Evolutionary conservation across 1,140 invertebrate genomes (phyloP), one percentile per base, ranked within the genome.

Genomic region (Adelges cooleyi): DNA sequence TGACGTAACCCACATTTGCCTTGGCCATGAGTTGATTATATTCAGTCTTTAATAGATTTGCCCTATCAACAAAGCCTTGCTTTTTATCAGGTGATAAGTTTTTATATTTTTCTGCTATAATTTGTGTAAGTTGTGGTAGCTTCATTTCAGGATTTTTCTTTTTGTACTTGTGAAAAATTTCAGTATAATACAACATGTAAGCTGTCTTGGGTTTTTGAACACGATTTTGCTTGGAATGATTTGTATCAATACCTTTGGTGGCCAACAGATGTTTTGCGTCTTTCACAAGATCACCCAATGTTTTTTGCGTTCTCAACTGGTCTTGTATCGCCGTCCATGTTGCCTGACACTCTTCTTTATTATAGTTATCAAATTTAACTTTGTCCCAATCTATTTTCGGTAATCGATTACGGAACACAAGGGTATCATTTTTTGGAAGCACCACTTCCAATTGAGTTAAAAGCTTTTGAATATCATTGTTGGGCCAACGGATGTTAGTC

Each of bases 171-270:
- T 27, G 42, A n/a, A 62, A n/a, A 22, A 29, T 13, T 18, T 62
- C 56, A 9, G 17, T 62, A n/a, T 62, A 62, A 62, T 3, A 62
- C 20, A 62, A 48, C 56, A 62, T 62, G 15, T 62, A 62, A 23
- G 56, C 56, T 1, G 9, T 15, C 18, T 17, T 29, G 20, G 56
- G 56, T 48, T 48, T 62, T 29, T 48, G 56, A 29, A 62, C 13
- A n/a, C 56, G 27, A 46, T 62, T 62, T 62, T 46, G 44, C 44
- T 62, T 62, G 6, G 56, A 62, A 8, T 46, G 56, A 48, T 62
- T 29, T 3, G 56, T 62, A 62, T 62, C 56, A 62, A 62, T 62
- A n/a, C 56, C 56, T 48, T 62, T 62, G 33, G 56, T 62, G 11
- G 27, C 42, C 9, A 62, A 62, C 20, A 62, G 20, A 62, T 29